A percentile compares a stretch with the other conserved stretches of the same genome.
Conservation (phyloP, 2,888 invertebrate genomes). For the Plebejus argus region DNA sequence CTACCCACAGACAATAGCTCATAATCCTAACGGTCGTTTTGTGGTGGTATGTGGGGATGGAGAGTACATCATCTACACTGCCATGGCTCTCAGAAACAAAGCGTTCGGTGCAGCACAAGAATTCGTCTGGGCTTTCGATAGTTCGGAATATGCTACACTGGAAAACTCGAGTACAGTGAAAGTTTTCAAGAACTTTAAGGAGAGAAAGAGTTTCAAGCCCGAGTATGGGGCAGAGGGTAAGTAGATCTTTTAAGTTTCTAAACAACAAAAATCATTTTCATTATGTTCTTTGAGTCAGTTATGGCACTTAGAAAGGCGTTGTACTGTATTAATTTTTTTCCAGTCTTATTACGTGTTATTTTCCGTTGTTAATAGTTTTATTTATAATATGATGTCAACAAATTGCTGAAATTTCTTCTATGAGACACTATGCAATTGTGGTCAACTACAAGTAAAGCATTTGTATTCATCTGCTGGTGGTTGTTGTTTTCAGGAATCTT, state of each 20-base stretch:
- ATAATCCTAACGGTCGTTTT: slow-evolving; percentile 97
- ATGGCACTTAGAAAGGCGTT: too few species aligned
- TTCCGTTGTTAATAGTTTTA: background rate
- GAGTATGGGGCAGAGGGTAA: slow-evolving; percentile 97
- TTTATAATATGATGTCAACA: background rate
- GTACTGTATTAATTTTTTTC: too few species aligned
- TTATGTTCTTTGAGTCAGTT: too few species aligned
- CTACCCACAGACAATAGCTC: slow-evolving; percentile 98
- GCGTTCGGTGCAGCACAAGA: slow-evolving; percentile 99
- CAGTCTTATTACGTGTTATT: background rate
- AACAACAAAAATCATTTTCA: too few species aligned
- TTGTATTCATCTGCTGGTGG: background rate
- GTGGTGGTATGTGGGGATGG: slow-evolving; percentile 99
- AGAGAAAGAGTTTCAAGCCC: slow-evolving; percentile 96
- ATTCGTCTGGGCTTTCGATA: slow-evolving; percentile 99
- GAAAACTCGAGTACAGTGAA: slow-evolving; percentile 95
- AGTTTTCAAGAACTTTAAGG: slow-evolving; percentile 99
- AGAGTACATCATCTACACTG: slow-evolving; percentile 99
- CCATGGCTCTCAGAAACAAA: slow-evolving; percentile 99
- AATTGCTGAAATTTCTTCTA: too few species aligned
- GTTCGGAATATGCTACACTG: slow-evolving; percentile 93
- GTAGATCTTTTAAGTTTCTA: background rate
- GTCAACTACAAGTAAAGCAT: background rate
- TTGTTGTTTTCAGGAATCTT: slow-evolving; percentile 84
- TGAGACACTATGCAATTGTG: too few species aligned